Evolutionary conservation across 2,113 vertebrate genomes (phyloP).

Genomic region (Myiopsitta monachus): DNA sequence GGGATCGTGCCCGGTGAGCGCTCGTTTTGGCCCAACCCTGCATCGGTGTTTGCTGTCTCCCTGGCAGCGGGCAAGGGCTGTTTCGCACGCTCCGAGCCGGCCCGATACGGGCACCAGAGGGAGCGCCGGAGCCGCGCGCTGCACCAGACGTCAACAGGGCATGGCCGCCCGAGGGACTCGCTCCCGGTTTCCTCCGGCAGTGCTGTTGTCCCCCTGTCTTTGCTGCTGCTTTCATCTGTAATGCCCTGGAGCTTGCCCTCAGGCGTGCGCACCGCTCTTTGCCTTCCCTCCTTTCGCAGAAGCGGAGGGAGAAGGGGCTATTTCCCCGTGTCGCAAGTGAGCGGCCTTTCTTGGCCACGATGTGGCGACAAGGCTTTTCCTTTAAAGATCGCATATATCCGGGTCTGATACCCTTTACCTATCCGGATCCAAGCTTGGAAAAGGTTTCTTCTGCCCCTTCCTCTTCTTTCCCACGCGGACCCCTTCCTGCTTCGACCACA

Average conservation of each 20-base stretch:
- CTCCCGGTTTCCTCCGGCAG: background rate
- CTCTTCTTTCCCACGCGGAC: rapidly evolving
- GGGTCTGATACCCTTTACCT: background rate
- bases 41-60: rapidly evolving
- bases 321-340: rapidly evolving
- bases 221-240: rapidly evolving
- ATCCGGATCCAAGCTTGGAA: background rate
- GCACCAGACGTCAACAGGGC: background rate
- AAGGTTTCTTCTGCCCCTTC: background rate
- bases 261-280: rapidly evolving
- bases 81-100: rapidly evolving
- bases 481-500: rapidly evolving
- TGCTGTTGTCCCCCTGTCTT: rapidly evolving
- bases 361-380: background rate
- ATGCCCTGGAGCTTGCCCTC: background rate
- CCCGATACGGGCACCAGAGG: background rate
- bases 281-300: background rate
- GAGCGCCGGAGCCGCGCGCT: background rate
- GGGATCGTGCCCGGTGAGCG: rapidly evolving
- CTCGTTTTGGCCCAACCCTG: rapidly evolving
- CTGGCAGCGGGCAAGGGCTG: rapidly evolving
- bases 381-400: background rate
- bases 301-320: too few species aligned
- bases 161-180: background rate
- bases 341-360: background rate